These are phyloP conservation scores for Drosophila siamana DNA, from an alignment of 2,888 invertebrate genomes.

Conservation along the genomic window DNA sequence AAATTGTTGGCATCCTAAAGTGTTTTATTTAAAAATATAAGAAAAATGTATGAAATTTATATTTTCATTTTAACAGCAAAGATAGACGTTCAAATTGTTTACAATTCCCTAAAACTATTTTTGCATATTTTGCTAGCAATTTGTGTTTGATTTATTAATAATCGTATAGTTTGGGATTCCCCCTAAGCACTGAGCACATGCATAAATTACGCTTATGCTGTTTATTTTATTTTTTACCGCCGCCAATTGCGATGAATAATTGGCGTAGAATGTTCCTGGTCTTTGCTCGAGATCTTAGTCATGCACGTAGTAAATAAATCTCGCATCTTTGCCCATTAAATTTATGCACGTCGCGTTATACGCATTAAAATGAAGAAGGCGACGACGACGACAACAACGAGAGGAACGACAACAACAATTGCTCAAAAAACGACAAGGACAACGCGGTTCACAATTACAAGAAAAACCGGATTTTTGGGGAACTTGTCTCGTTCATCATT, in stretches of 20 bases:
- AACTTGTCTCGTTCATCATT: constrained; percentile 32
- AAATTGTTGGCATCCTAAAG: too few relatives aligned
- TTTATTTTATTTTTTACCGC: not conserved
- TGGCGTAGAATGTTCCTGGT: constrained; percentile 12
- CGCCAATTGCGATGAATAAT: constrained; percentile 41
- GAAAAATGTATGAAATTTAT: too few relatives aligned
- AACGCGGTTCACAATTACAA: constrained; percentile 36
- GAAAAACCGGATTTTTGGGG: constrained; percentile 67
- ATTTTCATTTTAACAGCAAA: too few relatives aligned
- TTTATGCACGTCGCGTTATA: constrained; percentile 72
- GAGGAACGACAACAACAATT: constrained; percentile 1
- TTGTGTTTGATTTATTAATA: not conserved
- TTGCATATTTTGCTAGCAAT: not conserved
- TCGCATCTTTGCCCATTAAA: constrained; percentile 60
- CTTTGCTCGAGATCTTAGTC: constrained; percentile 48
- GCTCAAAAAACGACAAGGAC: constrained; percentile 55
- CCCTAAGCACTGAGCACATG: constrained; percentile 3
- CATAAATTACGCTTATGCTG: constrained; percentile 34
- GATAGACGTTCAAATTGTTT: too few relatives aligned
- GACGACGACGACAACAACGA: constrained; percentile 18
- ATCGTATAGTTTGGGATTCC: constrained; percentile 8
- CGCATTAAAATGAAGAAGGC: constrained; percentile 52
- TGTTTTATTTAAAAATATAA: too few relatives aligned
- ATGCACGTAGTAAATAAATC: constrained; percentile 58
- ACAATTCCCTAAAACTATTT: not conserved